Conservation (phyloP, 2,888 invertebrate species). For the Epirrhoe alternata region DNA sequence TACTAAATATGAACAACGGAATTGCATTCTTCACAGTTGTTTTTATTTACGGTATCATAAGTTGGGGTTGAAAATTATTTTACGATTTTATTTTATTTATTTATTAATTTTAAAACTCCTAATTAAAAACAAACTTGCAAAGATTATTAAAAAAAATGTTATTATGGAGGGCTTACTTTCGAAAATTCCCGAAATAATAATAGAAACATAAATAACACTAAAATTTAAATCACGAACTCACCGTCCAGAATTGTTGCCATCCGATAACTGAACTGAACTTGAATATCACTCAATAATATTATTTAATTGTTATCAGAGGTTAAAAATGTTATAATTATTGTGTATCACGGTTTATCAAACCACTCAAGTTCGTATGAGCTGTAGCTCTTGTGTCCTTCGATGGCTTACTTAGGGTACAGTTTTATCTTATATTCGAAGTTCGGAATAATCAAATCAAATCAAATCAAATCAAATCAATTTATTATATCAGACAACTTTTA, state of each 20-base stretch:
- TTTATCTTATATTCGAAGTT: no score
- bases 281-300: slow-evolving; percentile 17
- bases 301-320: slow-evolving; percentile 15
- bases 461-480: no score
- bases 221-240: slow-evolving; percentile 13
- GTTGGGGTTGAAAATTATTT: background rate
- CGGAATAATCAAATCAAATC: no score
- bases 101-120: background rate
- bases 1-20: no score
- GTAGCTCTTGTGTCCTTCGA: no score
- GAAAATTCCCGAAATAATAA: background rate
- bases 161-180: background rate
- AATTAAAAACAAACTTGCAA: background rate
- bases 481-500: no score
- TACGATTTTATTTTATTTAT: background rate
- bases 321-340: slow-evolving; percentile 3
- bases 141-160: background rate
- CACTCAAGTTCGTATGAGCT: no score
- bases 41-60: background rate
- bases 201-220: background rate
- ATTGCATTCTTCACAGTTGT: background rate
- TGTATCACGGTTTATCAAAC: background rate
- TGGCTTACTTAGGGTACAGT: no score
- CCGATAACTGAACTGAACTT: slow-evolving; percentile 22
- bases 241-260: slow-evolving; percentile 15